Evolutionary conservation across 2,888 invertebrate species (phyloP).

Genomic region (Cheilosia urbana): DNA sequence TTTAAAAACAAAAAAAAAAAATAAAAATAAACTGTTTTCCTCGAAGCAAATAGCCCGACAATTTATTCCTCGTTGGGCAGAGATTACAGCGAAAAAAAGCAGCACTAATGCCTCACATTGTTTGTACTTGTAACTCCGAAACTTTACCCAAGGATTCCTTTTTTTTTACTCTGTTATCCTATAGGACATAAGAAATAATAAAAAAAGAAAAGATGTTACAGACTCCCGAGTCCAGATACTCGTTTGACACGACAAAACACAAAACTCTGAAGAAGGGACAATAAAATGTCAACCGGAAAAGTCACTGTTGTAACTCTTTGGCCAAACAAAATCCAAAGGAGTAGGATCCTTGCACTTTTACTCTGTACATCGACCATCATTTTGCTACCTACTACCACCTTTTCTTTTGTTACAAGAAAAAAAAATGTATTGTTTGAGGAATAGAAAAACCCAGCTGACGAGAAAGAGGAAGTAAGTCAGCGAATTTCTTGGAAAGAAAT

Average conservation of each 20-base stretch:
- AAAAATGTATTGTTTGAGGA: neutral
- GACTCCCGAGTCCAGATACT: constrained; percentile 30
- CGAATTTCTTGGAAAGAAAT: constrained; percentile 58
- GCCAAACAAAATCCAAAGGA: constrained; percentile 43
- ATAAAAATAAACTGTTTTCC: too few relatives aligned
- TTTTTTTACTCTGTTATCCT: neutral
- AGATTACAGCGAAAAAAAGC: constrained; percentile 24
- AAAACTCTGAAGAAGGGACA: constrained; percentile 19
- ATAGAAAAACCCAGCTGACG: constrained; percentile 41
- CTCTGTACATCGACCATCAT: constrained; percentile 12
- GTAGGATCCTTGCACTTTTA: constrained; percentile 42
- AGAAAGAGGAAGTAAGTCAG: constrained; percentile 59
- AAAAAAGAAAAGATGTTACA: constrained; percentile 1
- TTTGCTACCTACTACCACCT: neutral
- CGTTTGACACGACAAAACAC: constrained; percentile 65
- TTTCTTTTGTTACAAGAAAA: neutral
- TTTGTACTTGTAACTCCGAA: constrained; percentile 20
- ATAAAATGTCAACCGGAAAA: constrained; percentile 35
- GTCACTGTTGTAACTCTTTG: constrained; percentile 37
- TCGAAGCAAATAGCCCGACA: neutral
- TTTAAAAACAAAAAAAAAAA: too few relatives aligned
- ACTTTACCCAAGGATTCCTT: neutral
- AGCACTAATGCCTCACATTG: constrained; percentile 34
- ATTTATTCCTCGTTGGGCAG: constrained; percentile 28
- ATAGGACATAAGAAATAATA: neutral